Base-by-base conservation (phyloP, 1,140 invertebrate genomes). In the Apis florea region DNA sequence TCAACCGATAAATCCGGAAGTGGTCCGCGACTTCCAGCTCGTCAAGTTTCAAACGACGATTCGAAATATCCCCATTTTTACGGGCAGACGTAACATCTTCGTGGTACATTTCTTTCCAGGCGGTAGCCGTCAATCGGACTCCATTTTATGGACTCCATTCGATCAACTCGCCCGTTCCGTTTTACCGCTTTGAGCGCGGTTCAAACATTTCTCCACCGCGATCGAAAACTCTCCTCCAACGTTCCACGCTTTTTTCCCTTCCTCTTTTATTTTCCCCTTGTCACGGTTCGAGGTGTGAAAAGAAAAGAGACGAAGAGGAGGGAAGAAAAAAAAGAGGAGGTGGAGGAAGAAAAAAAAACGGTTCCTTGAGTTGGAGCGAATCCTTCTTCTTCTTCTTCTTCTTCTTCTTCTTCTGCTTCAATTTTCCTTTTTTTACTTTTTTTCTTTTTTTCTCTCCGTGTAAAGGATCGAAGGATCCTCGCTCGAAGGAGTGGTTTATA, bases 141-240 rank as follows among this genome's bases (percentile, higher is more conserved):
- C 68, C 49, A 74, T 79, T 83, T 71, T 47, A 73, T 59, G 78
- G 85, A 86, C 80, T 83, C 66, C 56, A 69, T 86, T 78, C 61
- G 54, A 75, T 68, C 63, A n/a, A n/a, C 68, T 49, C 31, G 21
- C 49, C 24, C n/a, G 61, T 63, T 83, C 49, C 77, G 77, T 71
- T 61, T 79, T 24, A 54, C 61, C 51, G 64, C 67, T 69, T 69
- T 59, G 61, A 54, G 51, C 64, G 17, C 26, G 0, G 49, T 17
- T 53, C 66, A 53, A 63, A 78, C 75, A 70, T 82, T 82, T 82
- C 21, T 40, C 51, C 67, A 9, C 17, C 15, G n/a, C 72, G 47
- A 53, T 51, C 40, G 66, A 67, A 24, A n/a, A n/a, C n/a, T 31
- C 47, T 79, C 26, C 68, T 66, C 56, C n/a, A n/a, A n/a, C n/a